Conservation (phyloP, 2,888 invertebrate genomes). For the Cancer borealis region DNA sequence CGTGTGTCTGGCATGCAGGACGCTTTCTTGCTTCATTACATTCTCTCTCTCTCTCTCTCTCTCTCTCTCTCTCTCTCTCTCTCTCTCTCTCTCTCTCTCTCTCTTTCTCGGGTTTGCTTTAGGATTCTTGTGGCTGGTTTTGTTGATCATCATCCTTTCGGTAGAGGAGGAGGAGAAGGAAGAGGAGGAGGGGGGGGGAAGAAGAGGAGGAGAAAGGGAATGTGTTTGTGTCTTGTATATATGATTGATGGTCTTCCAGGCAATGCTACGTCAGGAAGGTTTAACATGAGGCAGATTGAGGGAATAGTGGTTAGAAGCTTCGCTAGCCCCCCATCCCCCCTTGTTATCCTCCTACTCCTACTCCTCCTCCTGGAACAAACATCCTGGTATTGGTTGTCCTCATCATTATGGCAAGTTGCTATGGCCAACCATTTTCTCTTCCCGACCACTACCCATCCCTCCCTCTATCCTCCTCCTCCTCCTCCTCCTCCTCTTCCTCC, state of each 20-base stretch:
- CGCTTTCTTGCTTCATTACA: background rate
- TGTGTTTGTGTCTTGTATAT: slow-evolving; percentile 18
- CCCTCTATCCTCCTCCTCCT: background rate
- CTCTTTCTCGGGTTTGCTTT: background rate
- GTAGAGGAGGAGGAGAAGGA: background rate
- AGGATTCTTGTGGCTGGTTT: slow-evolving; percentile 25
- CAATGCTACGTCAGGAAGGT: background rate
- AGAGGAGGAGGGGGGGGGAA: background rate
- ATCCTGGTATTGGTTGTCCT: slow-evolving; percentile 48
- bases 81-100: slow-evolving; percentile 17
- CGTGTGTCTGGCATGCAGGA: too few relatives aligned
- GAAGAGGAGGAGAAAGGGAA: too few relatives aligned
- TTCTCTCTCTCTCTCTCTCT: background rate
- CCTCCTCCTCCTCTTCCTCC: background rate
- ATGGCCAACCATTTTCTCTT: slow-evolving; percentile 52
- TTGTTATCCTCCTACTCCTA: background rate
- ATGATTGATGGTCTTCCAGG: background rate
- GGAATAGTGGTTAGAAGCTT: background rate
- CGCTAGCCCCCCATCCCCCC: background rate
- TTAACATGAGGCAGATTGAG: background rate
- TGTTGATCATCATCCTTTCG: background rate
- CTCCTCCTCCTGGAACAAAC: slow-evolving; percentile 42
- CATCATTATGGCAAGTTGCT: slow-evolving; percentile 57
- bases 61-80: slow-evolving; percentile 10
- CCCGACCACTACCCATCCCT: slow-evolving; percentile 11